Base-by-base conservation (phyloP, 2,113 vertebrate genomes). In the Seriola aureovittata region DNA sequence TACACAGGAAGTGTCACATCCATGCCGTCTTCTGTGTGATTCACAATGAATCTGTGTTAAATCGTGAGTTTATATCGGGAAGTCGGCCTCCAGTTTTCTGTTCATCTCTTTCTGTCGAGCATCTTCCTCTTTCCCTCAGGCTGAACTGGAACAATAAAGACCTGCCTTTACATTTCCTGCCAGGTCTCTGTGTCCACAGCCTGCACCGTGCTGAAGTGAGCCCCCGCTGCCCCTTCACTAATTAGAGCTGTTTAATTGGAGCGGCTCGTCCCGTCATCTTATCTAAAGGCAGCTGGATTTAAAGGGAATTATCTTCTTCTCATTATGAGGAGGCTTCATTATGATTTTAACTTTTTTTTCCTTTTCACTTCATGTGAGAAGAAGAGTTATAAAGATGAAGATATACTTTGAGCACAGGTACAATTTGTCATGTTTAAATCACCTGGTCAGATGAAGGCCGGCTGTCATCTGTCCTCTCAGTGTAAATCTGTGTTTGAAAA, bases 231-330 rank as follows among this genome's bases (percentile, higher is more conserved):
- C 82, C 75, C 81, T 59, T 81, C 71, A 86, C 65, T 88, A 80
- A 76, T 87, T 83, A 89, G 78, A 80, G 42, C 69, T 44, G 78
- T 72, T 81, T 84, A 78, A 80, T 75, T 88, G 80, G 78, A 70
- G 81, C 58, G 64, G 57, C 63, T 75, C 19, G 63, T 83, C 85
- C 78, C 60, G 46, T 1, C 10, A 23, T 69, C 57, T 92, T 85
- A 81, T 88, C 84, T 80, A 42, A 69, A 79, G 36, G 73, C 52
- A 67, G 87, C 69, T 38, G 62, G 50, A 57, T 88, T 88, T 75
- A 34, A 29, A 78, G 55, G 78, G 82, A 79, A 81, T 85, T 77
- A 85, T 46, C 62, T 32, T 9, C 52, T 72, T 81, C 58, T 83
- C 68, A 82, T 84, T 73, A 69, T 63, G 80, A 48, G n/a, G 60